phyloP scores from a whole-genome alignment of 2,888 invertebrate species.

The Nasonia oneida region DNA sequence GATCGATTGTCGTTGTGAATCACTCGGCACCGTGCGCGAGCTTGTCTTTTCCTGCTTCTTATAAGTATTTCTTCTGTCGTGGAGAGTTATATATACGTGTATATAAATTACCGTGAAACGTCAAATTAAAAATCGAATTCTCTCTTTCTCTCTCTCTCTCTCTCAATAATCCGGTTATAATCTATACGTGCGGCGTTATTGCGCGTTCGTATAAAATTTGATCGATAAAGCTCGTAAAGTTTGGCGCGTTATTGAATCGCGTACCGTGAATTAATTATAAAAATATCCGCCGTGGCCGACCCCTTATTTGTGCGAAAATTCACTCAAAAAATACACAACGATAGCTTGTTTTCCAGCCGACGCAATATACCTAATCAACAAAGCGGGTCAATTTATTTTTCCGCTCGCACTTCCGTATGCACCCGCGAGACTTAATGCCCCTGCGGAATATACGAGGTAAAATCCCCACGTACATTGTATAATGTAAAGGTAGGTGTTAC shows the following conservation, averaged over 20 bases:
- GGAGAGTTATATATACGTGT: no score
- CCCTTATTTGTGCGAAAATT: not conserved
- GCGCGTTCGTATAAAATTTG: not conserved
- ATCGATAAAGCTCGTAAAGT: not conserved
- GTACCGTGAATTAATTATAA: not conserved
- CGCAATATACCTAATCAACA: not conserved
- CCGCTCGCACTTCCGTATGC: not conserved
- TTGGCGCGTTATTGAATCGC: not conserved
- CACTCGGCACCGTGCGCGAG: not conserved
- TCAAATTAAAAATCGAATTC: not conserved
- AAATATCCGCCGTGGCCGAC: not conserved
- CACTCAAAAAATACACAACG: not conserved
- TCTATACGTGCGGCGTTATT: not conserved
- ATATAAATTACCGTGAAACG: not conserved
- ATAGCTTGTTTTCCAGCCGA: not conserved
- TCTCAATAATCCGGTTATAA: not conserved
- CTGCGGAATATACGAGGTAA: no score
- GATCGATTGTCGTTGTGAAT: constrained; percentile 34
- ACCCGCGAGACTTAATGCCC: not conserved
- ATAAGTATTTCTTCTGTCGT: no score
- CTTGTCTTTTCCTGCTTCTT: not conserved
- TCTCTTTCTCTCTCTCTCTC: not conserved
- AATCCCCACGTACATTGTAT: not conserved
- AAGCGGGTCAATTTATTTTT: not conserved
- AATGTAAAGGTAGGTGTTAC: not conserved